Evolutionary conservation across 1,140 invertebrate genomes (phyloP), one percentile per base, ranked within the genome.

Genomic region (Rhysida immarginata): DNA sequence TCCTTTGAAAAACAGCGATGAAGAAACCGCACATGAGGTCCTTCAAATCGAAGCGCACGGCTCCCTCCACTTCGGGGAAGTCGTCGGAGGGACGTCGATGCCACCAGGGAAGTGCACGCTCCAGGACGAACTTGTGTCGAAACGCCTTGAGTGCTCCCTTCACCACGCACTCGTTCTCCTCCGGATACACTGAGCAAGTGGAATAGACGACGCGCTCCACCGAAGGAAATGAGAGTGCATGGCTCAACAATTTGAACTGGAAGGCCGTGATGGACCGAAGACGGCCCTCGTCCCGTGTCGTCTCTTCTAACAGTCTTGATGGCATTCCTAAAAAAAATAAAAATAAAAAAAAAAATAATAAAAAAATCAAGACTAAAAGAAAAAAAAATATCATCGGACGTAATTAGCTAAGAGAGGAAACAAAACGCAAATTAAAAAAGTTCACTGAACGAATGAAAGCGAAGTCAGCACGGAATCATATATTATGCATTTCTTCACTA

Each of bases 11-110:
- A 46, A 94, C 77, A 8, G 91, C 89, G 20, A 96, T 75, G 73
- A 98, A 98, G 70, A 97, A 96, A 25, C 93, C 94, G 71, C 87
- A 92, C 0, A 89, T 92, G 2, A 80, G 69, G 74, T 94, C 87
- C 14, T 85, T 78, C 0, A 84, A 79, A 58, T 72, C 74, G 0
- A 85, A 77, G 66, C 91, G 86, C 0, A 96, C 60, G 64, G 14
- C 78, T 63, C 74, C 81, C 69, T 72, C 77, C 59, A 62, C 80
- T 85, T 56, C 80, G 73, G 26, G 57, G 57, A 56, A 64, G 45
- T 54, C 63, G 51, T 60, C 59, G 23, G 54, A 35, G 11, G 68
- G 64, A 27, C 65, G 51, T 56, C 63, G 23, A 62, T 69, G 66
- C 71, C 65, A 61, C 49, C 57, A 54, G 26, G 62, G 70, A 59